Evolutionary conservation across 1,140 invertebrate species (phyloP).

Genomic region (Pteromalus puparum): DNA sequence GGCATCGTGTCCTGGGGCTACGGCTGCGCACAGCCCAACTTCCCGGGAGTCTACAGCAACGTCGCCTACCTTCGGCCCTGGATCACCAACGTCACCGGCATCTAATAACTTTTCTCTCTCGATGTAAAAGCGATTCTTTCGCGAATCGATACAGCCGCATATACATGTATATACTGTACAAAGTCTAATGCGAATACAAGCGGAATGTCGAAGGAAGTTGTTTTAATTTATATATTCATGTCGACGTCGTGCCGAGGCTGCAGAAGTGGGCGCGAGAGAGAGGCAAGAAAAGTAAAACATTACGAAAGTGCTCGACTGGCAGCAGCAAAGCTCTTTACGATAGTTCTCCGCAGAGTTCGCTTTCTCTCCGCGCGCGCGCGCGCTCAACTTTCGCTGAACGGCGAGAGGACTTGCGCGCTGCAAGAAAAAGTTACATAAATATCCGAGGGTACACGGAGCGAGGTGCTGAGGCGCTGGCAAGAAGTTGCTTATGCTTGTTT

Average conservation of each 20-base stretch:
- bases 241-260: not conserved
- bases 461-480: not conserved
- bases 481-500: constrained; percentile 15
- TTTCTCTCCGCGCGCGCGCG: not conserved
- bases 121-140: too few relatives aligned
- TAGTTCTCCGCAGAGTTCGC: constrained; percentile 33
- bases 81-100: constrained; percentile 61
- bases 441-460: not conserved
- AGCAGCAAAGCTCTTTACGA: constrained; percentile 49
- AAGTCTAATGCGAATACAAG: not conserved
- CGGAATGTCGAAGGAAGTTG: not conserved
- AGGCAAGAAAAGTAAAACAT: constrained; percentile 8
- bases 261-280: not conserved
- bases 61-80: constrained; percentile 66
- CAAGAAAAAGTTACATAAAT: constrained; percentile 46
- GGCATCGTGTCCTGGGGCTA: constrained; percentile 76
- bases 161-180: not conserved
- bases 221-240: constrained; percentile 2
- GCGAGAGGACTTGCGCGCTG: not conserved
- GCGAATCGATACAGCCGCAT: not conserved
- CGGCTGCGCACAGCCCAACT: constrained; percentile 72
- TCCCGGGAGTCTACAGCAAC: constrained; percentile 77
- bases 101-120: constrained; percentile 43
- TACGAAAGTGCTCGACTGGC: constrained; percentile 16
- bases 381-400: constrained; percentile 20